Base-by-base conservation (phyloP, 2,797 vertebrate species). In the Myotis planiceps region DNA sequence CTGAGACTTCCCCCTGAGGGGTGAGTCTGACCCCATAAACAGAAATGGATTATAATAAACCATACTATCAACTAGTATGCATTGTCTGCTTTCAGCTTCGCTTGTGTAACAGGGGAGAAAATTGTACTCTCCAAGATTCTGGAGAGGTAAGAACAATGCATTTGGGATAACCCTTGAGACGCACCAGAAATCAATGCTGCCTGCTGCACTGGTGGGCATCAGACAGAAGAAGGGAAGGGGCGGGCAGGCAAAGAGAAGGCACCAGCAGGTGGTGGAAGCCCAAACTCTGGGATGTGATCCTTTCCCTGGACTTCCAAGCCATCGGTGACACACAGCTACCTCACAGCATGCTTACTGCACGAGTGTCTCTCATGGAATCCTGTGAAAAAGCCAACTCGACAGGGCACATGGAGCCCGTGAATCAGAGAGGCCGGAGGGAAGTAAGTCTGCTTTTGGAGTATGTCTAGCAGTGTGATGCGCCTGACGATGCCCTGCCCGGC, bases 241-340 rank as follows among this genome's bases (percentile, higher is more conserved):
- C 9, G 29, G 32, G 18, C 9, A 49, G 23, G 2, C 1, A 14
- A 14, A 23, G 3, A 37, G 2, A 32, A 68, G 68, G 14, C 23
- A 34, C 1, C 3, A 0, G 29, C 0, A n/a, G 2, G 21, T 0
- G 5, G 13, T 3, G 0, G 37, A 42, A 68, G 21, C 19, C 25
- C 10, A 0, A 4, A 1, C 27, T 66, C 68, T 71, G 21, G 19
- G 9, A 29, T 1, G 29, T 2, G 9, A 37, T 13, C 18, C 13
- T 63, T 39, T 18, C 4, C 10, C 45, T 60, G 51, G 29, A 65
- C 27, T 49, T 25, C 18, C 63, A 25, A 5, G 23, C 13, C 10
- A 1, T 55, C 27, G 0, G 25, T 21, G 63, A 66, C n/a, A 29
- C 16, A 55, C 39, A 1, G 23, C 2, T 7, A 42, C n/a, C 27